These are phyloP conservation scores for Saccopteryx bilineata DNA, from an alignment of 2,113 vertebrate genomes.

Conservation along the genomic window DNA sequence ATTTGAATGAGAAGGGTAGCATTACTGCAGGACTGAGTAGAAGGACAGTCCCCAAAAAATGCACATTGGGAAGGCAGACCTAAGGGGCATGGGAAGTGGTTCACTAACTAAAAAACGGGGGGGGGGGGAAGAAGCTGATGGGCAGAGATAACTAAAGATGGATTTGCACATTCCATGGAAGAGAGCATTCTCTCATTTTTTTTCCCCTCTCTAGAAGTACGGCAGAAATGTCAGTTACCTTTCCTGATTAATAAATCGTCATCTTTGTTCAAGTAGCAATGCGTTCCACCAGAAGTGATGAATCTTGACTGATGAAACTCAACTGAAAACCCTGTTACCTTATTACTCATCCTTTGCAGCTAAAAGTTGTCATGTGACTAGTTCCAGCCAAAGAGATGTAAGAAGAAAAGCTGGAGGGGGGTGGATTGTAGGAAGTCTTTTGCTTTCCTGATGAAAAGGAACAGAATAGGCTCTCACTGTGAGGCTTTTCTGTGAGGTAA, in stretches of 20 bases:
- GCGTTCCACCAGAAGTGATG: neutral
- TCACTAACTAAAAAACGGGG: neutral
- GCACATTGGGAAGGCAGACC: neutral
- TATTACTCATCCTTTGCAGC: neutral
- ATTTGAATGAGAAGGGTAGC: neutral
- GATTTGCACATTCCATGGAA: neutral
- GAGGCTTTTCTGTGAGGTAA: neutral
- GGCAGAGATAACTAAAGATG: conserved; percentile 6
- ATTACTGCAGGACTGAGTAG: neutral
- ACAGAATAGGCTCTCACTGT: neutral
- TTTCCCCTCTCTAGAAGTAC: neutral
- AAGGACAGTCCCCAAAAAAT: neutral
- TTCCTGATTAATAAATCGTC: neutral
- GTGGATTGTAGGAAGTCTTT: neutral
- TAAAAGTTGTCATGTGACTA: neutral
- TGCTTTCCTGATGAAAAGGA: neutral
- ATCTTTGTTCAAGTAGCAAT: neutral
- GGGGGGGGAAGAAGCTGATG: neutral
- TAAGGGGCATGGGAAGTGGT: neutral
- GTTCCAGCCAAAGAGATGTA: neutral
- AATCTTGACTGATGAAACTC: neutral
- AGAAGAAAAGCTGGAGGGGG: neutral
- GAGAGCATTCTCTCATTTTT: conserved; percentile 1
- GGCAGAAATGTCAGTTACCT: neutral
- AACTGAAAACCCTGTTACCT: neutral